Conservation (phyloP, 1,140 invertebrate genomes). For the Hirudo medicinalis region DNA sequence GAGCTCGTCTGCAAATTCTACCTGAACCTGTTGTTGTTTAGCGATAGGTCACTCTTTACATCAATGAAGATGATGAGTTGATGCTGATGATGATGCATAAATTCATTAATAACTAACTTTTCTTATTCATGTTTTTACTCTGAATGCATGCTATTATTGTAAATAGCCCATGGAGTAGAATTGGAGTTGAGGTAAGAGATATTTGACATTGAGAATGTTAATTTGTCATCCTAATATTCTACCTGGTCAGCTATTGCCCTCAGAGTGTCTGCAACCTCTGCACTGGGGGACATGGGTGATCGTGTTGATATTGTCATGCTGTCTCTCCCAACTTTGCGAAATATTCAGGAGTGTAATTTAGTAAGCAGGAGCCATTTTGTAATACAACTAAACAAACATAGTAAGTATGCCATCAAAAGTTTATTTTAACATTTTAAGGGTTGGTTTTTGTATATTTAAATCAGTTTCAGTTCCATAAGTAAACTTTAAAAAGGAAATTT, state of each 20-base stretch:
- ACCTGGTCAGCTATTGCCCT: slow-evolving; percentile 9
- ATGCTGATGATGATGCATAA: no score
- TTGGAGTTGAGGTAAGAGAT: no score
- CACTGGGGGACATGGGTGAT: background rate
- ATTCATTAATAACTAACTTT: no score
- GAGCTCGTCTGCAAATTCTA: background rate
- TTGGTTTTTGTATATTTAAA: background rate
- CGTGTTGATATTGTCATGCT: background rate
- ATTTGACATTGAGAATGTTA: no score
- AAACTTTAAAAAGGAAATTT: no score
- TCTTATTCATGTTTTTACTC: no score
- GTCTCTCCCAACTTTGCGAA: background rate
- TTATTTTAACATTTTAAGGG: background rate
- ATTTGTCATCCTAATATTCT: background rate
- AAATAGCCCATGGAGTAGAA: no score
- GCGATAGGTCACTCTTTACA: no score
- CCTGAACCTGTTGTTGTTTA: background rate
- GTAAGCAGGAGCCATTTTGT: background rate
- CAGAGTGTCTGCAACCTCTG: background rate
- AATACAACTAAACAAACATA: background rate
- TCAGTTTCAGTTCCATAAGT: background rate
- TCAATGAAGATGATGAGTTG: no score
- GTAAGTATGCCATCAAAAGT: background rate
- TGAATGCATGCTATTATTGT: no score
- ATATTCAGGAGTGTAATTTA: background rate